Conservation (phyloP, 1,140 invertebrate genomes). For the Papilio xuthus region DNA sequence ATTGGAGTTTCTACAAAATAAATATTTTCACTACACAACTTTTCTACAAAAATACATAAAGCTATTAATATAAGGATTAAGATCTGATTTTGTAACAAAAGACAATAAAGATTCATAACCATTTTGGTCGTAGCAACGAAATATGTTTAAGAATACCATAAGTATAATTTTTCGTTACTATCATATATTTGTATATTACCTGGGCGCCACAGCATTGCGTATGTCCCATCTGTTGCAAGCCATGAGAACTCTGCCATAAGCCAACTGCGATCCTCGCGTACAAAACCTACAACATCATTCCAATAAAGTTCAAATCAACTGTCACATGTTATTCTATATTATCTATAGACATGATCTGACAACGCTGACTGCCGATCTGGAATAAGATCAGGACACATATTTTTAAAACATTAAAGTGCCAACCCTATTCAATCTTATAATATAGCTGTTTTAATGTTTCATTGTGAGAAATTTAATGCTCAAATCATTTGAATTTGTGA, state of each 20-base stretch:
- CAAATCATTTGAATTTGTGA: not conserved
- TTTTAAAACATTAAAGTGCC: no score
- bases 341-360: no score
- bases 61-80: no score
- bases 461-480: not conserved
- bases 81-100: no score
- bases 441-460: not conserved
- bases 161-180: not conserved
- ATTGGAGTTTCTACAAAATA: not conserved
- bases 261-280: slow-evolving; percentile 89
- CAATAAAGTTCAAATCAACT: not conserved
- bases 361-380: no score
- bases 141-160: no score
- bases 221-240: slow-evolving; percentile 76
- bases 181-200: not conserved
- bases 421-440: no score
- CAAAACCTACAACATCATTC: slow-evolving; percentile 77
- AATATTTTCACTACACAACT: not conserved
- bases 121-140: no score
- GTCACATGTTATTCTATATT: not conserved
- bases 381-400: no score
- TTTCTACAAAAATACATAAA: not conserved
- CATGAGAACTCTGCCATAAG: slow-evolving; percentile 86
- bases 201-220: slow-evolving; percentile 69
- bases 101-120: no score